Percentiles rank a stretch among this genome's conserved stretches.
Conservation (phyloP, 1,140 invertebrate genomes). For the Lineus longissimus region DNA sequence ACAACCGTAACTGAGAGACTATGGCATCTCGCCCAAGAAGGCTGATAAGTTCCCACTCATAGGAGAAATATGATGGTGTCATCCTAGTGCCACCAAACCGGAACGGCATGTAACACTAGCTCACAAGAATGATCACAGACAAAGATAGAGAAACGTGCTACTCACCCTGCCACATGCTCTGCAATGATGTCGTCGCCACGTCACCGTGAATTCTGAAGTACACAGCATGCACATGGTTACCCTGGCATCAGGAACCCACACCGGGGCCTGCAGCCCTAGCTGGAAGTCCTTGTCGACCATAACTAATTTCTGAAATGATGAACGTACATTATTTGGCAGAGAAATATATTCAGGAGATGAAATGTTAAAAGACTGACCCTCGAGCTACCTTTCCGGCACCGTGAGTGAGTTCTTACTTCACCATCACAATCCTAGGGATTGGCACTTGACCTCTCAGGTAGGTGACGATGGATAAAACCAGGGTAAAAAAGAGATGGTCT, state of each 20-base stretch:
- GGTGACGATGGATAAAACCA: too few relatives aligned
- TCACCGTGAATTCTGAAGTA: slow-evolving; percentile 67
- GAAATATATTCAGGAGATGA: too few relatives aligned
- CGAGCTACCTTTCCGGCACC: too few relatives aligned
- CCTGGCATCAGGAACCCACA: slow-evolving; percentile 67
- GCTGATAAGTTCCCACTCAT: background rate
- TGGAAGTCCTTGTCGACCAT: slow-evolving; percentile 42
- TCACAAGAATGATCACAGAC: background rate
- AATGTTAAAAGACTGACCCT: too few relatives aligned
- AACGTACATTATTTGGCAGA: too few relatives aligned
- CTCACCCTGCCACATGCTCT: slow-evolving; percentile 69
- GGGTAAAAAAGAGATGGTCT: too few relatives aligned
- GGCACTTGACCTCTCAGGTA: too few relatives aligned
- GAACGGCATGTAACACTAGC: too few relatives aligned
- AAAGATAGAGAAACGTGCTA: slow-evolving; percentile 15
- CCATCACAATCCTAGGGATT: too few relatives aligned
- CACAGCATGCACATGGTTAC: slow-evolving; percentile 74
- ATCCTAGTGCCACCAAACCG: too few relatives aligned
- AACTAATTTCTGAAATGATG: background rate
- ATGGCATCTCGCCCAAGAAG: background rate
- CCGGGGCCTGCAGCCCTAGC: slow-evolving; percentile 58
- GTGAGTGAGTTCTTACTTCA: too few relatives aligned
- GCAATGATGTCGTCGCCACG: slow-evolving; percentile 72
- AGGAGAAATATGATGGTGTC: too few relatives aligned
- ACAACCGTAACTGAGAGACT: background rate